These are phyloP conservation scores for Leistus spinibarbis DNA, from an alignment of 2,888 invertebrate species.

Conservation along the genomic window DNA sequence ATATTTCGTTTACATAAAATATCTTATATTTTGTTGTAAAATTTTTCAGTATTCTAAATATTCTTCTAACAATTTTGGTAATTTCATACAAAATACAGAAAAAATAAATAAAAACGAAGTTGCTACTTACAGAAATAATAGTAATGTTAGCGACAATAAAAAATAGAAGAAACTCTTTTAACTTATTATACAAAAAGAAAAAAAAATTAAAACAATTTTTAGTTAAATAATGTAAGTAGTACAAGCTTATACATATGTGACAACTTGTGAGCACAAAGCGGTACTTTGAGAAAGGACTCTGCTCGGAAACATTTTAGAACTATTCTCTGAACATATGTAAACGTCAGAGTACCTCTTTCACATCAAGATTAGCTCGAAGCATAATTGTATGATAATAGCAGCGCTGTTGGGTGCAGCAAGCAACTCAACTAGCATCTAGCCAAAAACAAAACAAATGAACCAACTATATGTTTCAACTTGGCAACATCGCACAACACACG, in stretches of 20 bases:
- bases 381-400: conserved; percentile 50
- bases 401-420: conserved; percentile 1
- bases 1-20: no score
- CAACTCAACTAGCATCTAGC: no score
- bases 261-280: background rate
- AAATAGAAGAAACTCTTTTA: no score
- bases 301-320: conserved; percentile 3
- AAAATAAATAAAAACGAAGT: no score
- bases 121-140: no score
- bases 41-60: no score
- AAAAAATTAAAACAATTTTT: no score
- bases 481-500: conserved; percentile 19
- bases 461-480: conserved; percentile 7
- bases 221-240: background rate
- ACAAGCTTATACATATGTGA: background rate
- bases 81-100: no score
- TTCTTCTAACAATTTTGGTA: no score
- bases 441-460: background rate
- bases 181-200: no score
- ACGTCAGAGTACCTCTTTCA: conserved; percentile 43
- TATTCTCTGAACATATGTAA: conserved; percentile 45
- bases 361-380: conserved; percentile 46
- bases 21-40: no score
- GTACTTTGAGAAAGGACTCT: conserved; percentile 6
- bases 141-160: no score